Percentiles rank a stretch among this genome's conserved stretches.
Conservation (phyloP, 2,888 invertebrate genomes). For the Tenthredo scrophulariae region DNA sequence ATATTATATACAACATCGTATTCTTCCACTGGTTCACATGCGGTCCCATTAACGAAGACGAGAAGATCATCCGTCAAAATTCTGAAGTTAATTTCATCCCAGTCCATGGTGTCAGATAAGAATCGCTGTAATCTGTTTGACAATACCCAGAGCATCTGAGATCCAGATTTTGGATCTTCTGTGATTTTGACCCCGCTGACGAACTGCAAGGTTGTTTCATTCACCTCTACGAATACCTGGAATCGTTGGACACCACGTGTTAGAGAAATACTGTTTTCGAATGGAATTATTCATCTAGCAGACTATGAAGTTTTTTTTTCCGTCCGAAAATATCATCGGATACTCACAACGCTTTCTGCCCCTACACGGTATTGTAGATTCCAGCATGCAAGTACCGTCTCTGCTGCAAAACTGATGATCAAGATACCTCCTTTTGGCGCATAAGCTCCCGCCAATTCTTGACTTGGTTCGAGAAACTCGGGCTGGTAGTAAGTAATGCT, state of each 20-base stretch:
- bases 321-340: slow-evolving; percentile 82
- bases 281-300: too few relatives aligned
- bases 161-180: slow-evolving; percentile 78
- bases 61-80: slow-evolving; percentile 82
- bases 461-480: slow-evolving; percentile 62
- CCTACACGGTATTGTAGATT: slow-evolving; percentile 60
- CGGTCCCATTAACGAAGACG: slow-evolving; percentile 80
- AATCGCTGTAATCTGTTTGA: slow-evolving; percentile 87
- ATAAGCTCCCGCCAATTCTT: slow-evolving; percentile 70
- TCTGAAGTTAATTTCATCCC: slow-evolving; percentile 83
- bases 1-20: background rate
- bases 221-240: slow-evolving; percentile 79
- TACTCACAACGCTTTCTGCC: background rate
- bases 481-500: slow-evolving; percentile 58
- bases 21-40: slow-evolving; percentile 72
- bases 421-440: slow-evolving; percentile 70
- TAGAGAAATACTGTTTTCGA: background rate
- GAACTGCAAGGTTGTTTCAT: slow-evolving; percentile 85
- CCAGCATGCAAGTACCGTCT: slow-evolving; percentile 74
- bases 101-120: slow-evolving; percentile 80
- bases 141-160: slow-evolving; percentile 84
- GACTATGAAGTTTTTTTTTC: too few relatives aligned
- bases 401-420: slow-evolving; percentile 71
- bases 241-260: background rate
- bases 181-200: slow-evolving; percentile 87